Conservation (phyloP, 2,113 vertebrate species). For the Pedetes capensis region DNA sequence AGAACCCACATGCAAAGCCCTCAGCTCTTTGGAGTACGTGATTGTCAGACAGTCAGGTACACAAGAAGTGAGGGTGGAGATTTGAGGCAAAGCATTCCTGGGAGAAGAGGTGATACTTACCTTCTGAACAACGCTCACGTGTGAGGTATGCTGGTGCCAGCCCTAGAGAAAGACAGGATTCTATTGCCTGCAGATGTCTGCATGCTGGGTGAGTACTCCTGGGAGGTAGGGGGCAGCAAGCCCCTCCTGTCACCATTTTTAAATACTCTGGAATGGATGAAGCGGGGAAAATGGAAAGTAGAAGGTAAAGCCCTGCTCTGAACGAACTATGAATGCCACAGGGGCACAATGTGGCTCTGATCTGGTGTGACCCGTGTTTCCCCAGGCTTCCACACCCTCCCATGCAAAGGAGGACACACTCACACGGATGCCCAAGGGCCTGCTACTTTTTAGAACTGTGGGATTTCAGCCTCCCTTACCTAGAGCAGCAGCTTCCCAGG, state of each 20-base stretch:
- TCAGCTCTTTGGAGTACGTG: neutral
- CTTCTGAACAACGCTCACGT: neutral
- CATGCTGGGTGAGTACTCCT: neutral
- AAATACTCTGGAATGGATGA: neutral
- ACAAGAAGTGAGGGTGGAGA: fast-evolving
- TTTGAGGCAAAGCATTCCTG: neutral
- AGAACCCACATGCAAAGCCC: neutral
- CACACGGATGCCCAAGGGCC: fast-evolving
- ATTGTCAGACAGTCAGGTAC: neutral
- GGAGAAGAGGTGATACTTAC: neutral
- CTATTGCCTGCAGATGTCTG: too few relatives aligned
- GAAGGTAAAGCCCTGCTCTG: neutral
- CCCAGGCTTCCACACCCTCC: neutral
- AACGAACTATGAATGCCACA: neutral
- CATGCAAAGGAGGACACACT: neutral
- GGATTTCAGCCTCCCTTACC: neutral
- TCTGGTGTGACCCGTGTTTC: neutral
- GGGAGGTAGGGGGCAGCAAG: neutral
- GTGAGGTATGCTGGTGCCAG: neutral
- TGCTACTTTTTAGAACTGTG: neutral
- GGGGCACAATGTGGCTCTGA: neutral
- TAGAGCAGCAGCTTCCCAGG: neutral
- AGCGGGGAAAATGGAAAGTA: neutral
- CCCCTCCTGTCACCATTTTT: neutral
- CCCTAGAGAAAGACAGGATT: neutral